These are phyloP conservation scores for Calidris pugnax DNA, from an alignment of 2,113 vertebrate genomes.

Conservation along the genomic window DNA sequence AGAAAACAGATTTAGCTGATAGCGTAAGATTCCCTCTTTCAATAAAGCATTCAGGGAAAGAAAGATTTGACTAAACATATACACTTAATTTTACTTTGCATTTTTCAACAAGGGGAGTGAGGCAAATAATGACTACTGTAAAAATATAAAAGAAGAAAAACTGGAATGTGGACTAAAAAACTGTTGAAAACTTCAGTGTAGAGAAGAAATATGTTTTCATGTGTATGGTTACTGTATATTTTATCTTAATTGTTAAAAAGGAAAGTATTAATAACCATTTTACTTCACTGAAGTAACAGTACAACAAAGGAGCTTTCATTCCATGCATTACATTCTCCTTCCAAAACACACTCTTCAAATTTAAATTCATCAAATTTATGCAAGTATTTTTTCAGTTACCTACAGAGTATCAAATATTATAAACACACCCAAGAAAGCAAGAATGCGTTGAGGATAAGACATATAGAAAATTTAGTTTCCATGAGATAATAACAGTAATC, in stretches of 20 bases:
- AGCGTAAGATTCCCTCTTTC: not conserved
- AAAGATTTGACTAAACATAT: not conserved
- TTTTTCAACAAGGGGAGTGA: not conserved
- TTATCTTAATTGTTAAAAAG: not conserved
- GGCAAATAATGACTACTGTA: not conserved
- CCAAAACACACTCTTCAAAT: not conserved
- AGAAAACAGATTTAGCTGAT: not conserved
- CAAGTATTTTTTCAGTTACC: not conserved
- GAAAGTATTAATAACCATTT: not conserved
- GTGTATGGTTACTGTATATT: not conserved
- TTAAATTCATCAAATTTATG: not conserved
- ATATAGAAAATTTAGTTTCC: not conserved
- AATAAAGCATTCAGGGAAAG: not conserved
- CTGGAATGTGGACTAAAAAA: not conserved
- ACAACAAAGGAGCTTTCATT: not conserved
- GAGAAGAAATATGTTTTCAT: rapidly evolving
- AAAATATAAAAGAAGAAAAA: not conserved
- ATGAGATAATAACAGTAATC: not conserved
- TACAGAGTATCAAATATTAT: not conserved
- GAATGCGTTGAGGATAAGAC: not conserved
- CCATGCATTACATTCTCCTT: not conserved
- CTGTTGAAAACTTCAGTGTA: not conserved
- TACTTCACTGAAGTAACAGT: not conserved
- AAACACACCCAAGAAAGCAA: not conserved
- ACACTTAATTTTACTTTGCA: not conserved